Conservation (phyloP, 1,140 invertebrate species). For the Diorhabda elongata region DNA sequence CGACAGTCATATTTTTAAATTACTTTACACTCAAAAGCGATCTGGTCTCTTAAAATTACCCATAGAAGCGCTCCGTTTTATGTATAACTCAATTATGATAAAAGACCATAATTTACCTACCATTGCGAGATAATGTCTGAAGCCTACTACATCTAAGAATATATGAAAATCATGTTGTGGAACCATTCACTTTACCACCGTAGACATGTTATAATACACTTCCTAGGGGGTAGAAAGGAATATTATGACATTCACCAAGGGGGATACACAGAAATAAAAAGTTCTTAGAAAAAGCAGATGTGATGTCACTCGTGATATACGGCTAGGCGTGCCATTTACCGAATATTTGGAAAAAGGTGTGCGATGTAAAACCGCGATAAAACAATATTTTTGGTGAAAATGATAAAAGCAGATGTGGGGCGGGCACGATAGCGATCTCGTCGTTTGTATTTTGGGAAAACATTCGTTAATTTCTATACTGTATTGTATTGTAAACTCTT, state of each 20-base stretch:
- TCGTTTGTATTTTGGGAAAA: constrained; percentile 8
- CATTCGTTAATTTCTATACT: constrained; percentile 7
- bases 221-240: constrained; percentile 39
- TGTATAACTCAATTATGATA: constrained; percentile 16
- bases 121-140: constrained; percentile 12
- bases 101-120: constrained; percentile 15
- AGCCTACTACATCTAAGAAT: constrained; percentile 20
- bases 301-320: constrained; percentile 35
- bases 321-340: constrained; percentile 33
- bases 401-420: constrained; percentile 9
- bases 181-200: constrained; percentile 36
- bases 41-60: too few relatives aligned
- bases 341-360: constrained; percentile 27
- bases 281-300: constrained; percentile 33
- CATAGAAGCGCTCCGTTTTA: not conserved
- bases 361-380: constrained; percentile 31
- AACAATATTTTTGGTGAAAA: constrained; percentile 7
- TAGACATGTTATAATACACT: constrained; percentile 30
- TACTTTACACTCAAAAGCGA: too few relatives aligned
- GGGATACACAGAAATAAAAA: constrained; percentile 26
- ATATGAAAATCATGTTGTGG: constrained; percentile 24
- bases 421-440: constrained; percentile 8
- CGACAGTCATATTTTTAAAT: too few relatives aligned
- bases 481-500: too few relatives aligned
- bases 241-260: constrained; percentile 42